Conservation (phyloP, 2,113 vertebrate genomes). For the Phoenicopterus ruber region DNA sequence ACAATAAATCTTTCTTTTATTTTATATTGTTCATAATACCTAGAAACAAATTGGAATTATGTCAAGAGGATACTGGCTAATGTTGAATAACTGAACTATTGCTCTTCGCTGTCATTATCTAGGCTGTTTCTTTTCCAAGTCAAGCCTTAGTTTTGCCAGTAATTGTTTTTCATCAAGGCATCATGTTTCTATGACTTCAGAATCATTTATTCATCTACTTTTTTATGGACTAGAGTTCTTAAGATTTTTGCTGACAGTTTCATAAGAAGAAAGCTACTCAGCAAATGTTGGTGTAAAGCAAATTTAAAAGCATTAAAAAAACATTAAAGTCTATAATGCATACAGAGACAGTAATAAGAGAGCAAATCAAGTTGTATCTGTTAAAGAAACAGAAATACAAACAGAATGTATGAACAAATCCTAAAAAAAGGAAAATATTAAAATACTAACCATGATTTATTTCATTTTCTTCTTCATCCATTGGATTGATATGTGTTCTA, state of each 20-base stretch:
- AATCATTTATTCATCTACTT: neutral
- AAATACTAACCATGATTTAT: conserved; percentile 83
- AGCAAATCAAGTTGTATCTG: neutral
- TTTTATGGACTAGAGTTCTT: neutral
- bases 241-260: neutral
- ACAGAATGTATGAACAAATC: neutral
- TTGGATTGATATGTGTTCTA: conserved; percentile 92
- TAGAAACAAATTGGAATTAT: neutral
- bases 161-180: neutral
- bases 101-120: neutral
- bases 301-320: neutral
- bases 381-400: neutral
- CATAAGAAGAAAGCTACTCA: neutral
- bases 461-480: conserved; percentile 98
- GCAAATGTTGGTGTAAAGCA: neutral
- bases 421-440: neutral
- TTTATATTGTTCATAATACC: neutral
- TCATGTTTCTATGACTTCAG: neutral
- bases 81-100: neutral
- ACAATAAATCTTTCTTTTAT: neutral
- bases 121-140: neutral
- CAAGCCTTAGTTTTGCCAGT: neutral
- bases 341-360: neutral
- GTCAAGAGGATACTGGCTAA: neutral
- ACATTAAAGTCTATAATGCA: neutral